Evolutionary conservation across 1,140 invertebrate species (phyloP).

Genomic region (Pissodes strobi): DNA sequence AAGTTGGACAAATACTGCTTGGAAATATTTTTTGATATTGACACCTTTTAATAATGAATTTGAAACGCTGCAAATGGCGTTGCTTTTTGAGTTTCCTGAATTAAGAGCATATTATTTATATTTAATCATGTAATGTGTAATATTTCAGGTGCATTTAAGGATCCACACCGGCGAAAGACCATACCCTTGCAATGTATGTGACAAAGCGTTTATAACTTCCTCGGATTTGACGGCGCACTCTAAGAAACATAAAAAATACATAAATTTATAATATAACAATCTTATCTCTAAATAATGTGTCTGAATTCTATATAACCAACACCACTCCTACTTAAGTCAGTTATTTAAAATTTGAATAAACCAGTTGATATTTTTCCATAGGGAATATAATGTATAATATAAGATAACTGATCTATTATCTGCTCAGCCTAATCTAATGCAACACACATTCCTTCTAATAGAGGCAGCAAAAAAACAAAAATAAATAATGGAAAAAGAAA

Average conservation of each 20-base stretch:
- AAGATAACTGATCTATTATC: too few species aligned
- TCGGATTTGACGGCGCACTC: constrained; percentile 68
- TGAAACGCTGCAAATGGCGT: not conserved
- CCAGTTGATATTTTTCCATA: too few species aligned
- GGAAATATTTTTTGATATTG: not conserved
- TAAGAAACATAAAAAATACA: constrained; percentile 63
- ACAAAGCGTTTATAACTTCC: constrained; percentile 62
- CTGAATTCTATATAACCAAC: too few species aligned
- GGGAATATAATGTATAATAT: too few species aligned
- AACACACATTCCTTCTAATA: too few species aligned
- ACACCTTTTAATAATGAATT: not conserved
- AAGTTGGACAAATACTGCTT: not conserved
- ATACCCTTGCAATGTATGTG: constrained; percentile 59
- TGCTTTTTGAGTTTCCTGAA: not conserved
- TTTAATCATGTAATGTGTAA: not conserved
- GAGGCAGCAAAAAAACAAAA: too few species aligned
- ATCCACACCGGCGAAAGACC: constrained; percentile 68
- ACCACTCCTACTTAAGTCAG: too few species aligned
- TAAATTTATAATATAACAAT: constrained; percentile 46
- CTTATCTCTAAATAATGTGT: too few species aligned
- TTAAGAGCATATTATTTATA: too few species aligned
- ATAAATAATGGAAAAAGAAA: too few species aligned
- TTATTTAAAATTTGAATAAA: too few species aligned
- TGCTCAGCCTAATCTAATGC: too few species aligned
- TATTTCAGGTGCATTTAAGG: constrained; percentile 61